These are phyloP conservation scores for Drosophila bifasciata DNA, from an alignment of 1,140 invertebrate species.

Conservation along the genomic window DNA sequence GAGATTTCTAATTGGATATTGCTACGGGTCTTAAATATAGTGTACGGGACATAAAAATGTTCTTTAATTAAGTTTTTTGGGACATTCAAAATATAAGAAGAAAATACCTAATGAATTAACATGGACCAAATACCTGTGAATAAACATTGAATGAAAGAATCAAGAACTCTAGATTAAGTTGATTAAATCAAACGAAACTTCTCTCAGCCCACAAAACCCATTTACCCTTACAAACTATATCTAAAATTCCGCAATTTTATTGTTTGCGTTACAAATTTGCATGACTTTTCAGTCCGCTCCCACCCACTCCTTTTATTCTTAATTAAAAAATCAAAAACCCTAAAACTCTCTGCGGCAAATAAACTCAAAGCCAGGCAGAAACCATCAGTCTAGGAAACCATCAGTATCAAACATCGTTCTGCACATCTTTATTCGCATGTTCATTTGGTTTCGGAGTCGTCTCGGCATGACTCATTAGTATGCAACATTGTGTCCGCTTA, in stretches of 20 bases:
- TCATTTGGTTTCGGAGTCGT: background rate
- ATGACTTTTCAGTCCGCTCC: background rate
- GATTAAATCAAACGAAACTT: too few relatives aligned
- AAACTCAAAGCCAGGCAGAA: slow-evolving; percentile 19
- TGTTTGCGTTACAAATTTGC: background rate
- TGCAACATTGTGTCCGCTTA: slow-evolving; percentile 77
- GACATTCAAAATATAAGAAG: too few relatives aligned
- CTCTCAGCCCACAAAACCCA: too few relatives aligned
- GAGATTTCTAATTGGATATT: slow-evolving; percentile 25
- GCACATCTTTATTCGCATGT: slow-evolving; percentile 29
- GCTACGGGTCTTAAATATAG: slow-evolving; percentile 1
- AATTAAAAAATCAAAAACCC: slow-evolving; percentile 37
- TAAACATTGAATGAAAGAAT: too few relatives aligned
- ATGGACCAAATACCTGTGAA: too few relatives aligned
- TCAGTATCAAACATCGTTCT: slow-evolving; percentile 5
- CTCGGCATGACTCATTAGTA: slow-evolving; percentile 69
- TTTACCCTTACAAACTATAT: too few relatives aligned
- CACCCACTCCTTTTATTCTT: background rate
- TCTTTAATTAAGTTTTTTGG: background rate
- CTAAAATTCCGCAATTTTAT: slow-evolving; percentile 1
- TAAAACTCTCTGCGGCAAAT: slow-evolving; percentile 9
- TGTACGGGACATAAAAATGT: background rate
- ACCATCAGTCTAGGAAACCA: background rate
- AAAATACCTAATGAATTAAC: too few relatives aligned
- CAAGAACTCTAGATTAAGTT: too few relatives aligned